phyloP scores from a whole-genome alignment of 1,140 invertebrate species.

The Drosophila kepulauana region DNA sequence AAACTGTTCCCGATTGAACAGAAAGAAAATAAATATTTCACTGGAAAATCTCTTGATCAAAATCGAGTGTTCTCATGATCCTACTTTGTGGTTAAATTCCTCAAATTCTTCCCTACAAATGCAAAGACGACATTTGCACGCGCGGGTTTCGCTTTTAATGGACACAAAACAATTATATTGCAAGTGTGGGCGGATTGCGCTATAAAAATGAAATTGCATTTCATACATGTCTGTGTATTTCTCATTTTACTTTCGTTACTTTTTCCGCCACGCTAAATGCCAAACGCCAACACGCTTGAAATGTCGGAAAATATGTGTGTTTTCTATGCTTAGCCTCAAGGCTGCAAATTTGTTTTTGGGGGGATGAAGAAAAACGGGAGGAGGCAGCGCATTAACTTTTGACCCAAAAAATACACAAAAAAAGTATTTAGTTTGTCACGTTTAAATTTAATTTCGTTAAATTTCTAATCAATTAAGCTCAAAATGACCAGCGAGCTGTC shows the following conservation, averaged over 20 bases:
- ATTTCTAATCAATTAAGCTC: conserved; percentile 75
- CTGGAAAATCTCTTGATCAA: background rate
- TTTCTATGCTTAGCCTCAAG: background rate
- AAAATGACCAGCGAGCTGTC: conserved; percentile 53
- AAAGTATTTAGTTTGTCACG: conserved; percentile 16
- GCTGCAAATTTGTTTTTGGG: background rate
- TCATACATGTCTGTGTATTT: conserved; percentile 32
- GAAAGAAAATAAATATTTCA: background rate
- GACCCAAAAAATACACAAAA: conserved; percentile 41
- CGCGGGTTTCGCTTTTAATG: conserved; percentile 38
- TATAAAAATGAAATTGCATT: conserved; percentile 15
- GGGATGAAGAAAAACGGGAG: background rate
- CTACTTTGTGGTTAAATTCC: conserved; percentile 5
- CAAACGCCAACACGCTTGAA: conserved; percentile 41
- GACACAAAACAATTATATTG: conserved; percentile 39
- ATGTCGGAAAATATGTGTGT: conserved; percentile 37
- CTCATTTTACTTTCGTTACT: conserved; percentile 49
- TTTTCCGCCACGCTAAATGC: conserved; percentile 21
- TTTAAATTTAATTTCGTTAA: conserved; percentile 37
- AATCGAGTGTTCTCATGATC: background rate
- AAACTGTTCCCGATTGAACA: background rate
- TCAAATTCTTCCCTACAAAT: background rate
- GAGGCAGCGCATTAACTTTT: conserved; percentile 37
- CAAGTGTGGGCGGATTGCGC: conserved; percentile 45
- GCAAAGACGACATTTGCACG: conserved; percentile 18